These are phyloP conservation scores for Diabrotica balteata DNA, from an alignment of 2,888 invertebrate species.

Conservation along the genomic window DNA sequence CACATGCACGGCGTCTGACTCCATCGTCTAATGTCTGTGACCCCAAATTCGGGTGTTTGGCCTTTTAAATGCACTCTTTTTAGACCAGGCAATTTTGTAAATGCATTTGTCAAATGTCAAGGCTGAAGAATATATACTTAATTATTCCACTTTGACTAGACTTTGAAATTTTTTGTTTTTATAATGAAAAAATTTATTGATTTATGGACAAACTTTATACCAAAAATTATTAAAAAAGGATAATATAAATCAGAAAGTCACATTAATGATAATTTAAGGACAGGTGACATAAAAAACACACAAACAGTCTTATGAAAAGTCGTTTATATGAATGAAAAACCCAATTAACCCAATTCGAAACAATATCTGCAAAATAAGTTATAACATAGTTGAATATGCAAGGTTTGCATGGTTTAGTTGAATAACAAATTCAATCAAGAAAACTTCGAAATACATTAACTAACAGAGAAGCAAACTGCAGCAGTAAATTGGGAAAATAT, in stretches of 20 bases:
- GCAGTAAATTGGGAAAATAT: too few species aligned
- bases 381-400: too few species aligned
- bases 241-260: neutral
- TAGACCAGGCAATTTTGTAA: constrained; percentile 11
- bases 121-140: neutral
- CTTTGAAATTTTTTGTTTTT: neutral
- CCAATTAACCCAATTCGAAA: too few species aligned
- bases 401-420: too few species aligned
- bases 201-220: too few species aligned
- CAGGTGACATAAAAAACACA: neutral
- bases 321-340: too few species aligned
- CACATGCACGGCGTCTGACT: constrained; percentile 57
- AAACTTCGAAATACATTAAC: neutral
- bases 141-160: neutral
- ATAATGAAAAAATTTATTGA: too few species aligned
- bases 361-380: too few species aligned
- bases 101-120: neutral
- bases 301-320: too few species aligned
- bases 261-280: neutral
- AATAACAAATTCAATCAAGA: too few species aligned
- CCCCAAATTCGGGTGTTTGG: constrained; percentile 59
- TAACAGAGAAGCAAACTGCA: too few species aligned
- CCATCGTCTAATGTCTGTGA: constrained; percentile 59
- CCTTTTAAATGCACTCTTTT: constrained; percentile 46
- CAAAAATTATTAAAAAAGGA: too few species aligned